Conservation (phyloP, 2,797 vertebrate species). For the Microhierax caerulescens region DNA sequence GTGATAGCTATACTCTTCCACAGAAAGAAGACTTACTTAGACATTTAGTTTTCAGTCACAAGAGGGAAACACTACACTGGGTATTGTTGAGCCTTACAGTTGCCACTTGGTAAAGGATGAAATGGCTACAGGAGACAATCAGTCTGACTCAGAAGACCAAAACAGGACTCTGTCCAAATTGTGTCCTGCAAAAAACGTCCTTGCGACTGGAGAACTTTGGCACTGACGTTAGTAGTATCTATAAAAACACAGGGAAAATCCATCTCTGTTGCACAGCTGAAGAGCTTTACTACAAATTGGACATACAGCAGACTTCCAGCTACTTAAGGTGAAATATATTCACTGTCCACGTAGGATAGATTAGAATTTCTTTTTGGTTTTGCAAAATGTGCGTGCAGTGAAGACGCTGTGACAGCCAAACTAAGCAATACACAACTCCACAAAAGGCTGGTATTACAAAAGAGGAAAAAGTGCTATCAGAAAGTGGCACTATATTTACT, state of each 20-base stretch:
- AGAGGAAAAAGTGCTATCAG: background rate
- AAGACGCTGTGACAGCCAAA: background rate
- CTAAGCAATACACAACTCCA: background rate
- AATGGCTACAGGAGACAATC: slow-evolving; percentile 6
- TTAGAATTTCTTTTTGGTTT: background rate
- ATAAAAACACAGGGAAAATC: background rate
- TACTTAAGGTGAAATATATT: background rate
- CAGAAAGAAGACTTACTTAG: slow-evolving; percentile 58
- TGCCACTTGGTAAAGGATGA: slow-evolving; percentile 19
- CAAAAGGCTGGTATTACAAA: background rate
- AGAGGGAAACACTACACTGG: slow-evolving; percentile 15
- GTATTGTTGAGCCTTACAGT: background rate
- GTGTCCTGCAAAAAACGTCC: background rate
- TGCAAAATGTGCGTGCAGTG: background rate
- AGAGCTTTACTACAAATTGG: background rate
- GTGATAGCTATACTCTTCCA: background rate
- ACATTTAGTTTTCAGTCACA: slow-evolving; percentile 15
- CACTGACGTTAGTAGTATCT: background rate
- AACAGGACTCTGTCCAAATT: background rate
- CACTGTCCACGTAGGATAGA: background rate
- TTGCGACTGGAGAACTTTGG: background rate
- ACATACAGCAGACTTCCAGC: background rate
- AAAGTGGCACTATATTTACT: background rate
- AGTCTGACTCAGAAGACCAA: background rate
- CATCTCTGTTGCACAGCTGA: background rate